Evolutionary conservation across 2,113 vertebrate species (phyloP), one percentile per base, ranked within the genome.

Genomic region (Columba janthina): DNA sequence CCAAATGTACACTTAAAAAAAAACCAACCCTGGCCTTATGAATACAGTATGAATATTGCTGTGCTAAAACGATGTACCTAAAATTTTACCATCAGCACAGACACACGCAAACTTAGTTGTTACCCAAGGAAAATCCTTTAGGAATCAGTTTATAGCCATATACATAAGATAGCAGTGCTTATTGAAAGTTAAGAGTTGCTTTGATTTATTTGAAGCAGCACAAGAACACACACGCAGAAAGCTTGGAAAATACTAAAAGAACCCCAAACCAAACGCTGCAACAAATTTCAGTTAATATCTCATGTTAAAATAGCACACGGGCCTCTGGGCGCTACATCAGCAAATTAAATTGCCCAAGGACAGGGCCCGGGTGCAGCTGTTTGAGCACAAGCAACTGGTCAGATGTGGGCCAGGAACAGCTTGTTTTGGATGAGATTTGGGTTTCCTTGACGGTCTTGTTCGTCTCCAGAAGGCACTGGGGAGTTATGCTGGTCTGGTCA

Each of bases 281-380:
- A 28, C 7, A 44, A 38, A 22, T 15, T 4, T 8, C 26, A 65
- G 56, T 44, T 24, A 18, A 1, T 32, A 12, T 15, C 16, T 50
- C 1, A 0, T 2, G 11, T 24, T 21, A 51, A 31, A 48, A 32
- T 1, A 25, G 74, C 32, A 42, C 0, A 4, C 1, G 1, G 2
- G 51, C 40, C 50, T 42, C 71, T 9, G 34, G 53, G 29, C 26
- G 11, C 13, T 11, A 2, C 48, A 6, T 17, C 72, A 46, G 34
- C 58, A 76, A 72, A 50, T 12, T 2, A 28, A 12, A 77, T 6
- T 1, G 3, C 1, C 50, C 5, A 2, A 51, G 48, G 36, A 5
- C 6, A 42, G 34, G 56, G 69, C 50, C 28, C 0, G 1, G 6
- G 5, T 28, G 61, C 40, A 7, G 32, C 0, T 34, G 50, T 5